These are phyloP conservation scores for Agapostemon virescens DNA, from an alignment of 2,888 invertebrate genomes.

Conservation along the genomic window DNA sequence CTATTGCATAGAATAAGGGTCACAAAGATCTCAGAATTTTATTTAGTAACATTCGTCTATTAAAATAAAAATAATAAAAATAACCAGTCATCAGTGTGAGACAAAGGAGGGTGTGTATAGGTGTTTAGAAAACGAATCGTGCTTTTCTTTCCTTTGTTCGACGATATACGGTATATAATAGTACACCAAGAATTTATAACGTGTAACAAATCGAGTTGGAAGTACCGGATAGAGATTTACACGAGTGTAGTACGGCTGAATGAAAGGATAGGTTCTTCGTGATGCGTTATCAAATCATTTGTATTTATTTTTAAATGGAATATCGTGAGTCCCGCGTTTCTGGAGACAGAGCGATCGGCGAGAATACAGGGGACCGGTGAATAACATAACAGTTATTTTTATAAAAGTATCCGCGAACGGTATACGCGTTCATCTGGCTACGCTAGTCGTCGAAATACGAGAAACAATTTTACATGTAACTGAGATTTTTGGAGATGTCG, in stretches of 20 bases:
- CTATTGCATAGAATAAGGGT: constrained; percentile 47
- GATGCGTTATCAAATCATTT: constrained; percentile 63
- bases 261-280: constrained; percentile 48
- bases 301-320: constrained; percentile 53
- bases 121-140: constrained; percentile 56
- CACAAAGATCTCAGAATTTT: constrained; percentile 75
- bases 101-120: constrained; percentile 54
- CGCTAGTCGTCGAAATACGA: constrained; percentile 49
- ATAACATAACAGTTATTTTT: constrained; percentile 67
- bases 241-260: constrained; percentile 56
- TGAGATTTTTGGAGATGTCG: constrained; percentile 44
- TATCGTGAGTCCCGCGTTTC: constrained; percentile 49
- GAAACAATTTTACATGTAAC: constrained; percentile 48
- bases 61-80: constrained; percentile 78
- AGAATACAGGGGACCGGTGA: constrained; percentile 45
- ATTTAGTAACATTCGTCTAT: constrained; percentile 78
- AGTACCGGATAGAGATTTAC: constrained; percentile 64
- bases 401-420: constrained; percentile 64
- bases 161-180: constrained; percentile 63
- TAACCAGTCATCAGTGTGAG: constrained; percentile 68
- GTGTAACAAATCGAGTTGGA: constrained; percentile 60
- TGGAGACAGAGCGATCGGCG: constrained; percentile 37
- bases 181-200: constrained; percentile 62
- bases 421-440: constrained; percentile 49
- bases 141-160: constrained; percentile 26